A percentile compares a stretch with the other conserved stretches of the same genome.
phyloP scores from a whole-genome alignment of 2,888 invertebrate species.

The Apotomis capreana region DNA sequence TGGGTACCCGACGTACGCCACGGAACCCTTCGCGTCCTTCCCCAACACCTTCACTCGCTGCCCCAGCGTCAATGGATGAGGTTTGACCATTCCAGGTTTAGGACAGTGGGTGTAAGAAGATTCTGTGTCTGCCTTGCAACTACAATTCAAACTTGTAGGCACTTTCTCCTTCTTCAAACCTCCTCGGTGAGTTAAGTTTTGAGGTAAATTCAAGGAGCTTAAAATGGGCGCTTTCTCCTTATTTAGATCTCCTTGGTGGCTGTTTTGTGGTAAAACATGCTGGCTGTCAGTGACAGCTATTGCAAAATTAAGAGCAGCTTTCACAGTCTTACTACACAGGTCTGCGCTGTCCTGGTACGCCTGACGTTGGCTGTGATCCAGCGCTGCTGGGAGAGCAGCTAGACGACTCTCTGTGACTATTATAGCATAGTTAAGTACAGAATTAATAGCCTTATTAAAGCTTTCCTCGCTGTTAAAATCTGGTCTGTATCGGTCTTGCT shows the following conservation, averaged over 20 bases:
- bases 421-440: slow-evolving; percentile 13
- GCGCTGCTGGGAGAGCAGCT: slow-evolving; percentile 3
- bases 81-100: too few species aligned
- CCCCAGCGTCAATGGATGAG: slow-evolving; percentile 85
- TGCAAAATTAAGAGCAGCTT: slow-evolving; percentile 12
- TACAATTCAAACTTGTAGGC: too few species aligned
- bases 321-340: slow-evolving; percentile 6
- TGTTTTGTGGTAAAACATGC: slow-evolving; percentile 53
- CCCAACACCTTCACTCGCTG: slow-evolving; percentile 93
- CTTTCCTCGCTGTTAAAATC: slow-evolving; percentile 1
- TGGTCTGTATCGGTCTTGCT: background rate
- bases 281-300: slow-evolving; percentile 13
- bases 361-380: background rate
- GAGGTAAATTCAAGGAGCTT: too few species aligned
- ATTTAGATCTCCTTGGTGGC: too few species aligned
- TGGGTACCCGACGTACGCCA: slow-evolving; percentile 96
- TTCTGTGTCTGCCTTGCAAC: too few species aligned
- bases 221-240: too few species aligned
- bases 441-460: slow-evolving; percentile 9
- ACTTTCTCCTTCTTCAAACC: too few species aligned
- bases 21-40: slow-evolving; percentile 93
- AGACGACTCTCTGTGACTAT: slow-evolving; percentile 1
- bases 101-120: too few species aligned
- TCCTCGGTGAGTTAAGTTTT: too few species aligned
- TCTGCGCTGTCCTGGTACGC: slow-evolving; percentile 1